Conservation (phyloP, 1,140 invertebrate species). For the Solenopsis fugax region DNA sequence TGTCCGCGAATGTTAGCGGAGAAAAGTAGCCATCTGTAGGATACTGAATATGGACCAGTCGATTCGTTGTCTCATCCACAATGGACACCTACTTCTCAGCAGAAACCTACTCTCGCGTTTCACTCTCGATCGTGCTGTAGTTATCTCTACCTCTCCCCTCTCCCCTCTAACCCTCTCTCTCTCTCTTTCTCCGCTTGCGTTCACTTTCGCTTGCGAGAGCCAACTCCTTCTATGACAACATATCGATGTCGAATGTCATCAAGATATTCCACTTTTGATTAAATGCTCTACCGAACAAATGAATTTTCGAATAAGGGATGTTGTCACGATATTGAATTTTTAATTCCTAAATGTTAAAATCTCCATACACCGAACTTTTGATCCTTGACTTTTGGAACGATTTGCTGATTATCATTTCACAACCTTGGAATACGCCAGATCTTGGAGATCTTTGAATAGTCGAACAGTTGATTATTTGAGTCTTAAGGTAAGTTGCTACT, state of each 20-base stretch:
- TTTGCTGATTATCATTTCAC: neutral
- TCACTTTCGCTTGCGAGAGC: constrained; percentile 48
- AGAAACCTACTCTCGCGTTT: constrained; percentile 14
- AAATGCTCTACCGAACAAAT: neutral
- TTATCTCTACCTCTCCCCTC: neutral
- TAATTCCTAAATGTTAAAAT: neutral
- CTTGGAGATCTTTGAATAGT: neutral
- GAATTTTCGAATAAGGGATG: neutral
- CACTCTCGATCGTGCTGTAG: constrained; percentile 22
- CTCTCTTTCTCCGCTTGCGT: neutral
- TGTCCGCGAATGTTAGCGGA: neutral
- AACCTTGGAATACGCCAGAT: neutral
- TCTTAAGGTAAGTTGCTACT: neutral
- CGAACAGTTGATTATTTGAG: neutral
- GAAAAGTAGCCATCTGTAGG: neutral
- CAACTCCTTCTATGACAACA: neutral
- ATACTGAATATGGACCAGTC: constrained; percentile 17
- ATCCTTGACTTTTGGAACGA: neutral
- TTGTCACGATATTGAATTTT: neutral
- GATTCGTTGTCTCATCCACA: neutral
- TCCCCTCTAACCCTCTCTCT: no score
- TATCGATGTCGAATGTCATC: neutral
- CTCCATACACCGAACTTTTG: neutral
- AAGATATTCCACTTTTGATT: constrained; percentile 20
- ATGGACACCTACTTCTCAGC: constrained; percentile 26